These are phyloP conservation scores for Rattus rattus DNA, from an alignment of 2,113 vertebrate genomes.

Conservation along the genomic window DNA sequence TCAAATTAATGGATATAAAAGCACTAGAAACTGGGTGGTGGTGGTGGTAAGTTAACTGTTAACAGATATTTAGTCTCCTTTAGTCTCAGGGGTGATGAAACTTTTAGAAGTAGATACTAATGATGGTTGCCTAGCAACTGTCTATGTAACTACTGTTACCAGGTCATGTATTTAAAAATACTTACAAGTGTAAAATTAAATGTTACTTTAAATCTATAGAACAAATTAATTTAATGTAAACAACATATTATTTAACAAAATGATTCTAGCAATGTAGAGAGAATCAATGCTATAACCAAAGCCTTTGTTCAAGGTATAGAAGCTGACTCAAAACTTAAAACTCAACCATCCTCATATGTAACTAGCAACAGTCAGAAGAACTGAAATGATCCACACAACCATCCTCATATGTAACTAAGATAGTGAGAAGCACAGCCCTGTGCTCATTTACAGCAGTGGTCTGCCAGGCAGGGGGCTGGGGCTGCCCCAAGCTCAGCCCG, in stretches of 20 bases:
- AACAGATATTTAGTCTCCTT: background rate
- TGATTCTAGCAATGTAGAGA: background rate
- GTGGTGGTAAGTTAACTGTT: background rate
- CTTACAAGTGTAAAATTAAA: background rate
- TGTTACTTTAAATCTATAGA: background rate
- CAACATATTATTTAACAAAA: background rate
- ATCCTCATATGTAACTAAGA: background rate
- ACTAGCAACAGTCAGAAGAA: too few species aligned
- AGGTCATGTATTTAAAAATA: background rate
- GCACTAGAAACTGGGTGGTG: background rate
- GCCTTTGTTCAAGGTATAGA: background rate
- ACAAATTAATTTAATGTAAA: background rate
- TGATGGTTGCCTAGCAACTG: background rate
- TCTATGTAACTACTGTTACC: constrained; percentile 23
- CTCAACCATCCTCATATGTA: background rate
- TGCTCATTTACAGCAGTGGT: background rate
- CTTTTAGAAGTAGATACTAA: background rate
- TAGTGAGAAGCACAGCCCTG: background rate
- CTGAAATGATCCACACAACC: too few species aligned
- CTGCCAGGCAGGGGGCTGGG: background rate
- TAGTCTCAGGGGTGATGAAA: background rate
- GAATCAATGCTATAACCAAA: background rate
- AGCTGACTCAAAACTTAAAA: background rate
- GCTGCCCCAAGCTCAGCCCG: background rate
- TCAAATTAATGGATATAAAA: background rate